These are phyloP conservation scores for Apamea monoglypha DNA, from an alignment of 2,888 invertebrate species.

Conservation along the genomic window DNA sequence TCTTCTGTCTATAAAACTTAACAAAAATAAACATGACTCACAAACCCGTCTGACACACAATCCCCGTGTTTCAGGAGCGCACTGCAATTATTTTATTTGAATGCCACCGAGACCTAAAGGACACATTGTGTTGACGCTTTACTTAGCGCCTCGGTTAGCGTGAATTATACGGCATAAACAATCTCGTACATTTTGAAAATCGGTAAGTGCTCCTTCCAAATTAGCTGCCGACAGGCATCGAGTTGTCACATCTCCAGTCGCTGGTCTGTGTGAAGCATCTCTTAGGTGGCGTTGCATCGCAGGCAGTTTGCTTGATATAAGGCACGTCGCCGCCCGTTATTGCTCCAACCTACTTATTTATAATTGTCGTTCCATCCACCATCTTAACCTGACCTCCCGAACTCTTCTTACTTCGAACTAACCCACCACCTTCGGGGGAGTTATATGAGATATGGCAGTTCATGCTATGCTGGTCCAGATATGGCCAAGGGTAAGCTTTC, in stretches of 20 bases:
- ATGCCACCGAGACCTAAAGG: constrained; percentile 14
- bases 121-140: constrained; percentile 34
- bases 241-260: constrained; percentile 49
- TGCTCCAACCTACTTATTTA: constrained; percentile 89
- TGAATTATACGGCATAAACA: constrained; percentile 26
- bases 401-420: constrained; percentile 60
- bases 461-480: constrained; percentile 66
- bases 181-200: constrained; percentile 15
- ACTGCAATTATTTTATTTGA: constrained; percentile 29
- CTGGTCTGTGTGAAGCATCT: constrained; percentile 78
- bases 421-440: constrained; percentile 39
- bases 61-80: constrained; percentile 26
- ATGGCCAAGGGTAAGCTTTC: constrained; percentile 73
- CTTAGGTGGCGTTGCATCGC: constrained; percentile 87
- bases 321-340: constrained; percentile 88
- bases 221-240: constrained; percentile 13
- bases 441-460: constrained; percentile 62
- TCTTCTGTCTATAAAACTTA: neutral
- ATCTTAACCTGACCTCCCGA: constrained; percentile 71
- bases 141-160: constrained; percentile 35
- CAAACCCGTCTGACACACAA: constrained; percentile 9
- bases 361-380: constrained; percentile 86
- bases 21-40: constrained; percentile 38
- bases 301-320: constrained; percentile 89
- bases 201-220: constrained; percentile 18